These are phyloP conservation scores for Proteles cristata DNA, from an alignment of 2,113 vertebrate species.

Conservation along the genomic window DNA sequence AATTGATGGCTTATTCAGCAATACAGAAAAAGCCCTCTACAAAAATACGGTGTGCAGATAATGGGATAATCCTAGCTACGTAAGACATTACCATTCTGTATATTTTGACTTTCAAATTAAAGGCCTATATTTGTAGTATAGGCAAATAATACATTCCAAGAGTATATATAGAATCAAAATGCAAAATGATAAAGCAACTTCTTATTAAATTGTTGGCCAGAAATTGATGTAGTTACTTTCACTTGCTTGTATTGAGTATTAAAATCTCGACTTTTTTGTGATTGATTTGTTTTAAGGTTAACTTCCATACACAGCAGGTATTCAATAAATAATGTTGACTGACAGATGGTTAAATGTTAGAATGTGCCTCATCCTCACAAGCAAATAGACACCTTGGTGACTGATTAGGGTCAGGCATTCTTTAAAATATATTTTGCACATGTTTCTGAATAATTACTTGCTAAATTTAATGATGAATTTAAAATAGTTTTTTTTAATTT, in stretches of 20 bases:
- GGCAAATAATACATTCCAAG: background rate
- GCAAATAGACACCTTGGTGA: slow-evolving; percentile 68
- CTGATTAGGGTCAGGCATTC: slow-evolving; percentile 64
- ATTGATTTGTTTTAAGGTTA: slow-evolving; percentile 80
- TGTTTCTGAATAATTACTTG: slow-evolving; percentile 59
- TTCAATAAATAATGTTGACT: slow-evolving; percentile 77
- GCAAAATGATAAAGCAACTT: background rate
- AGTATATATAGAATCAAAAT: background rate
- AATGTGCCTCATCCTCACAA: slow-evolving; percentile 57
- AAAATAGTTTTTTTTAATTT: background rate
- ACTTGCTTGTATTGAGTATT: slow-evolving; percentile 69
- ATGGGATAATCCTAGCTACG: background rate
- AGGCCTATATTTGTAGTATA: background rate
- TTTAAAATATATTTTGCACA: slow-evolving; percentile 55
- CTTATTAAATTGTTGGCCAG: background rate
- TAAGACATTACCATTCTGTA: slow-evolving; percentile 19
- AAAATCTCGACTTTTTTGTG: slow-evolving; percentile 75
- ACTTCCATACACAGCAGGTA: slow-evolving; percentile 66
- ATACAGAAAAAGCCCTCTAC: background rate
- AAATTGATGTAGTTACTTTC: slow-evolving; percentile 41
- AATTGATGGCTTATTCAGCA: slow-evolving; percentile 27
- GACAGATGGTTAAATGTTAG: slow-evolving; percentile 77
- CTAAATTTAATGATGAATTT: slow-evolving; percentile 57
- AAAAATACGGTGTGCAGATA: slow-evolving; percentile 4
- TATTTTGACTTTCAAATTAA: background rate